Evolutionary conservation across 2,888 invertebrate genomes (phyloP).

Genomic region (Melieria picta): DNA sequence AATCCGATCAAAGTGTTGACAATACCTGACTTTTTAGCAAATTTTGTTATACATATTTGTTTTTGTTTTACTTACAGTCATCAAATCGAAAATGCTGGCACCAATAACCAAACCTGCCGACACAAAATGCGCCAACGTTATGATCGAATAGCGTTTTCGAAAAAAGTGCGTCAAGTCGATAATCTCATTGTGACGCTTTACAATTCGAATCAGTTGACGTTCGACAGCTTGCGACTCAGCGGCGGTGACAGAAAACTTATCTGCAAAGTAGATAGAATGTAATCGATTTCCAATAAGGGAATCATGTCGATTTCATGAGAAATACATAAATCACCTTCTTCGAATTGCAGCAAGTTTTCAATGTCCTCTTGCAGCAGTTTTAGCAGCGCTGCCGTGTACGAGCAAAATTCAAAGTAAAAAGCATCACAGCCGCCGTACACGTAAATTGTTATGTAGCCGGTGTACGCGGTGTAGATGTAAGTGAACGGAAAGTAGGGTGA

Average conservation of each 20-base stretch:
- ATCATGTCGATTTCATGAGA: background rate
- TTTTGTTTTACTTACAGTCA: constrained; percentile 41
- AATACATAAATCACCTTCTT: constrained; percentile 16
- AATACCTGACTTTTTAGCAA: background rate
- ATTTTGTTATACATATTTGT: no score
- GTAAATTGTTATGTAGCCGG: constrained; percentile 55
- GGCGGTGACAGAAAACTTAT: constrained; percentile 28
- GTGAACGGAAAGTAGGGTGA: constrained; percentile 48
- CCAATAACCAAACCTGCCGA: constrained; percentile 56
- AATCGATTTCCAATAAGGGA: background rate
- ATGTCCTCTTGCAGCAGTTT: constrained; percentile 47
- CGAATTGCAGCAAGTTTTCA: constrained; percentile 41
- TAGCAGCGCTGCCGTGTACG: constrained; percentile 47
- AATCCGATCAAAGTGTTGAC: background rate
- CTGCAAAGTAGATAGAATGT: constrained; percentile 21
- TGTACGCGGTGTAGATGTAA: constrained; percentile 53
- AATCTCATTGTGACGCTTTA: constrained; percentile 51
- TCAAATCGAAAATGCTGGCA: constrained; percentile 51
- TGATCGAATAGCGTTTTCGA: constrained; percentile 48
- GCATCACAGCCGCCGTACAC: constrained; percentile 57
- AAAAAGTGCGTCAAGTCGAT: constrained; percentile 49
- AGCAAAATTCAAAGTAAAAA: constrained; percentile 57
- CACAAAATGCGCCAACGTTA: constrained; percentile 55
- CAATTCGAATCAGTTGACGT: constrained; percentile 40
- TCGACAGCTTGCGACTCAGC: constrained; percentile 39